phyloP scores from a whole-genome alignment of 2,797 vertebrate species.

The Chlorospingus semifuscus region DNA sequence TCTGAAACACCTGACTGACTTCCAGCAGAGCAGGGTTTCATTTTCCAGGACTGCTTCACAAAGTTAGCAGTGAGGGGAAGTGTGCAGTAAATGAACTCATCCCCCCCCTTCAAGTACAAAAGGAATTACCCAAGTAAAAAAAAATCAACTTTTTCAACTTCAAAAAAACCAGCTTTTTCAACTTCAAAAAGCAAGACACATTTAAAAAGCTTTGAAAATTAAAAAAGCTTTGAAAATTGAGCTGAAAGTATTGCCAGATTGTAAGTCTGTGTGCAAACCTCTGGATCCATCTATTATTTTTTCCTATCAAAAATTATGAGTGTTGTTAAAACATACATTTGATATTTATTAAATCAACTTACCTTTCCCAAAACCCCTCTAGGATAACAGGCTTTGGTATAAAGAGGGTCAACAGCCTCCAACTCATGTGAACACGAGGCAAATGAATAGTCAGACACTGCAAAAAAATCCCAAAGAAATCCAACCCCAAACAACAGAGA shows the following conservation, averaged over 20 bases:
- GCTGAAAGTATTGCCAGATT: not conserved
- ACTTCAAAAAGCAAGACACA: not conserved
- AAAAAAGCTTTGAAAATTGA: not conserved
- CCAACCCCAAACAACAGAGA: not conserved
- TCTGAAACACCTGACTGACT: not conserved
- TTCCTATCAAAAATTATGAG: not conserved
- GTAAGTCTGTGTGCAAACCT: not conserved
- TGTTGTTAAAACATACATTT: not conserved
- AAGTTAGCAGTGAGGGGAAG: not conserved
- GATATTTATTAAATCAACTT: not conserved
- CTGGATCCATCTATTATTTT: not conserved
- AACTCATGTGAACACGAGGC: not conserved
- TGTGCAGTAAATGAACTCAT: not conserved
- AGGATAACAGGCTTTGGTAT: not conserved
- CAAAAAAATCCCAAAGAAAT: not conserved
- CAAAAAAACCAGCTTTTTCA: not conserved
- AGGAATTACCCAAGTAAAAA: not conserved
- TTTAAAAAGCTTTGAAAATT: not conserved
- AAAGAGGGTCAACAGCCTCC: not conserved
- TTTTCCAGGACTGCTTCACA: constrained; percentile 2
- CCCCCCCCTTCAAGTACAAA: not conserved
- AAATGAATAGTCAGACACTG: not conserved
- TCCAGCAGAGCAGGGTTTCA: constrained; percentile 23
- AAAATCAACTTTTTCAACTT: not conserved
- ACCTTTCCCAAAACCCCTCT: not conserved